These are phyloP conservation scores for Apogon hyalosoma DNA, from an alignment of 2,797 vertebrate genomes.

Conservation along the genomic window DNA sequence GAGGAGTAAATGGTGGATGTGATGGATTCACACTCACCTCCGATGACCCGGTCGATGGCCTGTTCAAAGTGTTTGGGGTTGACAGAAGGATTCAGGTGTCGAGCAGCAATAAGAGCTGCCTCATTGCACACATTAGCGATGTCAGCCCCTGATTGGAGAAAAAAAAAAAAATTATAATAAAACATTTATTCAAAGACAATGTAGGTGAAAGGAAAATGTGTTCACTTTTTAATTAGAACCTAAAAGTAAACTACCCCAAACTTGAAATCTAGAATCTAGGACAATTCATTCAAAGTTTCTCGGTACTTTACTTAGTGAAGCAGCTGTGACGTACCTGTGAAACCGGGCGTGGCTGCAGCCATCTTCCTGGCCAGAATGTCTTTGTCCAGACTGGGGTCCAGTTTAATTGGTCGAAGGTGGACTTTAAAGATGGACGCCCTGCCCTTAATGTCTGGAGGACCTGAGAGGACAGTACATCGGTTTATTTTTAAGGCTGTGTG, in stretches of 20 bases:
- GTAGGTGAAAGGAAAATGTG: too few species aligned
- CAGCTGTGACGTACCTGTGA: constrained; percentile 86
- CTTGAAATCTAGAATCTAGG: too few species aligned
- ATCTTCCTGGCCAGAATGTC: constrained; percentile 91
- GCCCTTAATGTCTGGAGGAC: constrained; percentile 96
- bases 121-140: constrained; percentile 98
- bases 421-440: constrained; percentile 98
- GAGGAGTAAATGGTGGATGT: too few species aligned
- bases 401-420: constrained; percentile 93
- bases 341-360: constrained; percentile 94
- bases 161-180: background rate
- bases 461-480: constrained; percentile 66
- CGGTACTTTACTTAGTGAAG: too few species aligned
- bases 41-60: constrained; percentile 96
- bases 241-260: too few species aligned
- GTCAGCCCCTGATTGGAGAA: constrained; percentile 86
- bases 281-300: too few species aligned
- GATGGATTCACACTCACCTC: constrained; percentile 84
- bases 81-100: constrained; percentile 93
- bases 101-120: constrained; percentile 95
- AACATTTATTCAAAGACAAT: too few species aligned
- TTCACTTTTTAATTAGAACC: too few species aligned
- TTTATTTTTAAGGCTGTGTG: too few species aligned
- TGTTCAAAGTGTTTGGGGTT: constrained; percentile 96
- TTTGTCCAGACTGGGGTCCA: constrained; percentile 86